Conservation (phyloP, 2,113 vertebrate species). For the Lagopus muta region DNA sequence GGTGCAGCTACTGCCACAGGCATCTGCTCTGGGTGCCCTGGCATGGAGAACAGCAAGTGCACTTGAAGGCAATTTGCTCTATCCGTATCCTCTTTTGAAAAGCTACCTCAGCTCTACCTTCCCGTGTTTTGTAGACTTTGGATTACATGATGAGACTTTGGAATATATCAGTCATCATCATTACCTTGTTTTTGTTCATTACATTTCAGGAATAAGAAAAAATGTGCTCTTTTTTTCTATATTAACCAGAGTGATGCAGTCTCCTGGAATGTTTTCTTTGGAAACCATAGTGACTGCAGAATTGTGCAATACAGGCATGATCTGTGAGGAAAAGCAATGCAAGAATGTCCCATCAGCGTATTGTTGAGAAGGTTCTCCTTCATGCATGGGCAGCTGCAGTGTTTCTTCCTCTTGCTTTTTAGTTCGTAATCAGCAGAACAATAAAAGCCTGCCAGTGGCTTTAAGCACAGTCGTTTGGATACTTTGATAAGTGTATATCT, state of each 20-base stretch:
- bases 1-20: background rate
- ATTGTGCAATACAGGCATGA: background rate
- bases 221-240: background rate
- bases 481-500: conserved; percentile 10
- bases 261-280: conserved; percentile 41
- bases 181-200: background rate
- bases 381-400: background rate
- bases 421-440: conserved; percentile 1
- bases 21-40: background rate
- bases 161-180: background rate
- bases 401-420: background rate
- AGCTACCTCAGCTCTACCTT: background rate
- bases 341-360: background rate
- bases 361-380: conserved; percentile 28
- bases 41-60: background rate
- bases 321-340: background rate
- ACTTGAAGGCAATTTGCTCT: background rate
- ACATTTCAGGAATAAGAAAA: background rate
- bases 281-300: background rate
- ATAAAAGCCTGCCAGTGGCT: background rate
- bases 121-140: background rate
- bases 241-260: background rate
- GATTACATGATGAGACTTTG: background rate
- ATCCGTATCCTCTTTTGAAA: background rate
- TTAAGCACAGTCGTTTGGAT: conserved; percentile 26